Evolutionary conservation across 2,797 vertebrate species (phyloP).

Genomic region (Labeo calbasu): DNA sequence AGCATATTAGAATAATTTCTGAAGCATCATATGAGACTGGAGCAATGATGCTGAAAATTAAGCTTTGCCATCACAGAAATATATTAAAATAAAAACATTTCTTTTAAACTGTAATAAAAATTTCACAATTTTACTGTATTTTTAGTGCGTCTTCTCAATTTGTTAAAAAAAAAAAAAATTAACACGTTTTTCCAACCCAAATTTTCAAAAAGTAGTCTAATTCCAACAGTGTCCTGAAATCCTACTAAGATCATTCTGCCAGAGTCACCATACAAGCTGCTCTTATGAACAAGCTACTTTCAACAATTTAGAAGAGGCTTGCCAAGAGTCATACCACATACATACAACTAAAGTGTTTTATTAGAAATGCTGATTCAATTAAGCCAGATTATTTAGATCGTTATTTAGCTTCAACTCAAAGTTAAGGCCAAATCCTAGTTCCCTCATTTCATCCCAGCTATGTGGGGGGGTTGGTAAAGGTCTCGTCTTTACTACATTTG

Average conservation of each 20-base stretch:
- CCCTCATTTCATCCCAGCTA: background rate
- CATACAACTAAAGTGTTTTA: no score
- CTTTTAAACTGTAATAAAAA: background rate
- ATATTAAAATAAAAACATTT: background rate
- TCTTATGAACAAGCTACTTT: background rate
- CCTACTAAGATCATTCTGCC: background rate
- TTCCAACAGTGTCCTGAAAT: background rate
- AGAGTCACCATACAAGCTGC: background rate
- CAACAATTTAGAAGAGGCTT: background rate
- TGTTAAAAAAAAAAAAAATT: no score
- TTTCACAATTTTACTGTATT: background rate
- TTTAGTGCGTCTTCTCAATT: no score
- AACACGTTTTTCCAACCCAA: no score
- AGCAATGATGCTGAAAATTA: background rate
- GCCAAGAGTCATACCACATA: background rate
- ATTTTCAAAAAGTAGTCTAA: no score
- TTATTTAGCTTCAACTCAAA: slow-evolving; percentile 10
- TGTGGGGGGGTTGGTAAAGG: slow-evolving; percentile 1
- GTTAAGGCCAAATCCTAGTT: slow-evolving; percentile 14
- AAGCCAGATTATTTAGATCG: slow-evolving; percentile 11
- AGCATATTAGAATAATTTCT: background rate
- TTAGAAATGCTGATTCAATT: slow-evolving; percentile 2
- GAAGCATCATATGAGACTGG: background rate
- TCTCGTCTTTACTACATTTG: slow-evolving; percentile 29
- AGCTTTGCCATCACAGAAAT: background rate